Base-by-base conservation (phyloP, 2,888 invertebrate genomes). In the Dorcus parallelipipedus region DNA sequence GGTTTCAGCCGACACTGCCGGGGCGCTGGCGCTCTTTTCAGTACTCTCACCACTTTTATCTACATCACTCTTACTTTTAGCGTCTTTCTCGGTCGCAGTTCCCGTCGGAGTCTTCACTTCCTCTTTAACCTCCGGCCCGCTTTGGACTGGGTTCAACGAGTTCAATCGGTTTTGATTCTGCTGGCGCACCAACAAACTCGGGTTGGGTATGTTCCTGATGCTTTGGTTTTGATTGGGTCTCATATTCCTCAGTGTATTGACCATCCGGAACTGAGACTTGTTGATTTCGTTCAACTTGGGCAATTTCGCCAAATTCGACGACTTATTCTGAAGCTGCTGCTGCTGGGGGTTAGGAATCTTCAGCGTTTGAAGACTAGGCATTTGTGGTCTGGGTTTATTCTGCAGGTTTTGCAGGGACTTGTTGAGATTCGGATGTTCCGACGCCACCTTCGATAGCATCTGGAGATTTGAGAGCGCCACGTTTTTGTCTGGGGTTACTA, bases 201-300 rank as follows among this genome's bases (percentile, higher is more conserved):
- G 86, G 74, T 86, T 86, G 4, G 86, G 86, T 62, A 86, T 86
- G 66, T 83, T 85, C 43, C 86, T 77, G 26, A 86, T 83, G 20
- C 81, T 83, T 57, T 85, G 84, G 69, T 86, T 86, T 71, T 81
- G 76, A 67, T 78, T 75, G 0, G 77, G 76, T 38, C 76, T 64
- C 59, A 74, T 64, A 56, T 67, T 76, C 41, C 75, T 62, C 41
- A 74, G 59, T 54, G 59, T 64, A 54, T 67, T 73, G 39, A 68
- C 60, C 50, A 75, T 67, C 48, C 76, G 60, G 60, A 75, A 76
- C 38, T 73, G 70, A n/a, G 66, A 63, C 56, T 77, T 76, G 59
- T 71, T 77, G 47, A 81, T 79, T 64, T 81, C 82, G 63, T 79
- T 80, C n/a, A 81, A 64, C 61, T 80, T 79, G 2, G 77, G 80